phyloP scores from a whole-genome alignment of 2,797 vertebrate species.

The Antennarius maculatus region DNA sequence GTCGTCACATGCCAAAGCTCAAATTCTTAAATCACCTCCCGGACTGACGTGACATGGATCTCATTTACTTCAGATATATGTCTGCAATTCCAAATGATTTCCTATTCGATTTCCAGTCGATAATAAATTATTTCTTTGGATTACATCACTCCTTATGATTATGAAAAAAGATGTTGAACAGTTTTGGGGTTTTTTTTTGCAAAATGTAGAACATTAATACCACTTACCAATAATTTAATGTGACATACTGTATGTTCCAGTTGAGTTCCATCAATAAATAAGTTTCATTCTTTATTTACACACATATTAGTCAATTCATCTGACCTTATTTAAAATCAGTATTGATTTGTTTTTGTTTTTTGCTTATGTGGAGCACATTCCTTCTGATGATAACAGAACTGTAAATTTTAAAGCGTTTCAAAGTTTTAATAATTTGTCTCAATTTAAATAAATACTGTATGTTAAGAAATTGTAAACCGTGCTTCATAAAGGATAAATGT shows the following conservation, averaged over 20 bases:
- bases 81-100: no score
- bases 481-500: conserved; percentile 2
- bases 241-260: conserved; percentile 19
- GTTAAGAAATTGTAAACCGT: neutral
- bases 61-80: no score
- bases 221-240: neutral
- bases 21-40: no score
- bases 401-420: conserved; percentile 11
- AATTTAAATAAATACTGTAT: neutral
- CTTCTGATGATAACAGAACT: conserved; percentile 51
- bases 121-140: neutral
- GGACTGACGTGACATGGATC: no score
- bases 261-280: conserved; percentile 51
- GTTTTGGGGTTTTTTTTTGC: neutral
- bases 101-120: no score
- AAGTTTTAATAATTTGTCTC: neutral
- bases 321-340: conserved; percentile 34
- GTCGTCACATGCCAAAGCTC: no score
- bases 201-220: neutral
- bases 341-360: neutral
- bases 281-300: conserved; percentile 67
- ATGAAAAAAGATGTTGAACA: neutral
- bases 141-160: neutral
- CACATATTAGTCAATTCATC: conserved; percentile 37
- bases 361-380: conserved; percentile 9